Evolutionary conservation across 2,113 vertebrate species (phyloP), one percentile per base, ranked within the genome.

Genomic region (Strix aluco): DNA sequence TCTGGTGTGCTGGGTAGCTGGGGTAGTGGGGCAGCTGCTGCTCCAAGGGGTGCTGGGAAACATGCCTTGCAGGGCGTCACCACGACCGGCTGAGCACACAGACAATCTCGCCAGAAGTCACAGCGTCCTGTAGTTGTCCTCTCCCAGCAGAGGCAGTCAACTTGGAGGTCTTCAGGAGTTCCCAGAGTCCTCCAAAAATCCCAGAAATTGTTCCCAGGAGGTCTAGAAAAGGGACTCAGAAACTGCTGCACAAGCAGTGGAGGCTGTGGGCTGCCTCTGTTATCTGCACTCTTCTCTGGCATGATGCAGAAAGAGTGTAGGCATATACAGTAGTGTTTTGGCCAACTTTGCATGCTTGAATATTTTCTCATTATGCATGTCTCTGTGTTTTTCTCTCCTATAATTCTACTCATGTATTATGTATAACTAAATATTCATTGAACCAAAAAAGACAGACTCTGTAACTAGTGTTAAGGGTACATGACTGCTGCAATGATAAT

Each of bases 311-410:
- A 63, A 58, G 11, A 3, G 1, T 86, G 8, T 55, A 61, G 51
- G n/a, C 0, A 0, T 42, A 23, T n/a, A 40, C 16, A 22, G 42
- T 27, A 36, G 46, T 51, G 42, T 25, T 67, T 87, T 1, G 1
- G 55, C 25, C 74, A 79, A 13, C 36, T 63, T 73, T 74, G 40
- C 15, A 44, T 38, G 29, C 70, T 81, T 51, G 19, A 27, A 11
- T 51, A 22, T 63, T 80, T 90, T 65, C 79, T 62, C 26, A 62
- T 58, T 81, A 78, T 40, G 30, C 29, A 5, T 49, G 15, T 49
- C 46, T 54, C 14, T 66, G 15, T 47, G 46, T 40, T 95, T 74
- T 63, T 86, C 20, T 72, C 52, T 91, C 29, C 52, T 65, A 36
- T 38, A 79, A 47, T 55, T 88, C 25, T n/a, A 2, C 47, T 90